Base-by-base conservation (phyloP, 2,888 invertebrate species). In the Apodemia hepburni region DNA sequence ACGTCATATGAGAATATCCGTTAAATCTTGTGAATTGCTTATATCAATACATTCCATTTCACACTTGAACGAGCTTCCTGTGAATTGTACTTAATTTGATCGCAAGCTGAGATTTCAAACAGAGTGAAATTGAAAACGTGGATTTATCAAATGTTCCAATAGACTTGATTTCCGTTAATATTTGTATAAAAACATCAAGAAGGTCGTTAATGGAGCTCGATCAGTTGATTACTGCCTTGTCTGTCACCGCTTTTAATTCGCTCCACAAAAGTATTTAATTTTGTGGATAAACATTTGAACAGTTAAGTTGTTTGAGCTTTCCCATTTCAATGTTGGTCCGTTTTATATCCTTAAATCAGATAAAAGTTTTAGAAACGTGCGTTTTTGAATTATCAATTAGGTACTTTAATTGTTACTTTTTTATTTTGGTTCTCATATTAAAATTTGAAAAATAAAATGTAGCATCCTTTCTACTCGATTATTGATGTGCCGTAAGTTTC, bases 81-180 rank as follows among this genome's bases (percentile, higher is more conserved):
- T 67, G 66, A 70, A 71, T 72, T 71, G 69, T 70, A 72, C 71
- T 72, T 71, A 70, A 73, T 73, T 75, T 69, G 71, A 71, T 73
- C 71, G 62, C 70, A 64, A 63, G 68, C 62, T 68, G 63, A 68
- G 73, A 71, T 70, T 70, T 61, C 67, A 66, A 69, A 74, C 70
- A 61, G 68, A 70, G 69, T 66, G 64, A 69, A 74, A 72, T 75
- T 73, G 73, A 73, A 73, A 74, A 71, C 69, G 73, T 71, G 65
- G 68, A 68, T 69, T 73, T 70, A 73, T 71, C 69, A 64, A 65
- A 63, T 66, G 64, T 67, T 68, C 64, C 61, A 58, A 64, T 63
- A 59, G 65, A 65, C 63, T 66, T 59, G 62, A 67, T 66, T 65
- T 65, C 59, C 29, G 60, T 66, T 61, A 59, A 68, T 33, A 45